Evolutionary conservation across 2,113 vertebrate genomes (phyloP).

Genomic region (Camelus dromedarius): DNA sequence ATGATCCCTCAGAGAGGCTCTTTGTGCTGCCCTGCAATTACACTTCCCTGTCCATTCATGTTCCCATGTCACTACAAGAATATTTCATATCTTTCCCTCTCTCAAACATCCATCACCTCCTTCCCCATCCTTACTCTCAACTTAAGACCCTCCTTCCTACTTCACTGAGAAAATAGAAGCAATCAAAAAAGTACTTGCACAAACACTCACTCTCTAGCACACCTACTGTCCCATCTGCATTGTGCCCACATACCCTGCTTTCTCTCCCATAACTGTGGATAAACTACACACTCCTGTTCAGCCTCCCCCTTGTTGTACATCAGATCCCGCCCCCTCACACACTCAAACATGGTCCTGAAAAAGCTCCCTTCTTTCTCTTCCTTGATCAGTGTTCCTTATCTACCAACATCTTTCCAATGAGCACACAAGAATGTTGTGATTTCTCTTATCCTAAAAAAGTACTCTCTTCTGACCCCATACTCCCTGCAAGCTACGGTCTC

Average conservation of each 20-base stretch:
- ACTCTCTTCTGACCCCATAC: not conserved
- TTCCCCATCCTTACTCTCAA: not conserved
- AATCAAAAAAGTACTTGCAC: constrained; percentile 35
- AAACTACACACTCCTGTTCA: not conserved
- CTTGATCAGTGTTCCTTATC: not conserved
- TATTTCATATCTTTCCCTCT: not conserved
- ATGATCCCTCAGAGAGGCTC: not conserved
- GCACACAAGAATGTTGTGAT: not conserved
- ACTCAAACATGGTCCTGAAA: not conserved
- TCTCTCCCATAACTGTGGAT: not conserved
- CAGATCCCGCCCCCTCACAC: not conserved
- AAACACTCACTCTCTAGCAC: not conserved
- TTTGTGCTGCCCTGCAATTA: not conserved
- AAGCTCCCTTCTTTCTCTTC: not conserved
- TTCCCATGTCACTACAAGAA: not conserved
- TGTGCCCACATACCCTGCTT: not conserved
- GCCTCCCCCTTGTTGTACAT: not conserved
- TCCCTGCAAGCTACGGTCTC: not conserved
- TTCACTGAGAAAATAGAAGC: constrained; percentile 54
- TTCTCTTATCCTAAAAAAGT: constrained; percentile 1
- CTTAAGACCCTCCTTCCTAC: not conserved
- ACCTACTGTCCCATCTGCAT: constrained; percentile 5
- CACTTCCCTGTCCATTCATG: not conserved
- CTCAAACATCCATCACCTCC: not conserved
- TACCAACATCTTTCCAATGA: not conserved